phyloP scores from a whole-genome alignment of 2,797 vertebrate genomes.

The Benthosema pterotum region DNA sequence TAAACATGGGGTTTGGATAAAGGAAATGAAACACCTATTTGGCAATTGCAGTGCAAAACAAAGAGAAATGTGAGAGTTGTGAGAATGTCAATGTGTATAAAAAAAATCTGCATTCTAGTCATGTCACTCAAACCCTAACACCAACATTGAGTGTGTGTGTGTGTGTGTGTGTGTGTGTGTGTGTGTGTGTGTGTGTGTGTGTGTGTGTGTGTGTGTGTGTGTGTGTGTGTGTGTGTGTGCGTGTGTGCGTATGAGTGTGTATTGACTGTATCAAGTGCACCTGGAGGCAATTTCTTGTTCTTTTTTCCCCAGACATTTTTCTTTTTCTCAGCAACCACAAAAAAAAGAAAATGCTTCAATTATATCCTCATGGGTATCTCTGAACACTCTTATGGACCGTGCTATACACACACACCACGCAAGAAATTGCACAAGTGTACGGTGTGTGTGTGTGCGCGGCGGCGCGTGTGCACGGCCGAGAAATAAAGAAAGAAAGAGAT shows the following conservation, averaged over 20 bases:
- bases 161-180: neutral
- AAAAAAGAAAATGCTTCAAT: neutral
- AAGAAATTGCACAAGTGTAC: neutral
- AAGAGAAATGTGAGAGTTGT: too few species aligned
- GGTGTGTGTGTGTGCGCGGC: neutral
- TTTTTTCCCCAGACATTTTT: too few species aligned
- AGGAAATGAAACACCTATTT: too few species aligned
- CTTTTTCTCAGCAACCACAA: neutral
- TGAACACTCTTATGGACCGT: constrained; percentile 6
- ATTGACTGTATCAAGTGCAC: constrained; percentile 31
- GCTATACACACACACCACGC: constrained; percentile 2
- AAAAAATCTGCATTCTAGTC: neutral
- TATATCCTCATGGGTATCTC: neutral
- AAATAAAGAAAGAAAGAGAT: neutral
- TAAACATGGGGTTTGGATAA: too few species aligned
- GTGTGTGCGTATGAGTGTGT: constrained; percentile 16
- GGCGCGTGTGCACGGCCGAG: too few species aligned
- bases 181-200: constrained; percentile 7
- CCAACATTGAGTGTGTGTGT: neutral
- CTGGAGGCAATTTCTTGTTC: constrained; percentile 25
- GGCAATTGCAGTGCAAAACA: too few species aligned
- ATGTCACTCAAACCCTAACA: constrained; percentile 4
- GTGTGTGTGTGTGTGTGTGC: constrained; percentile 9
- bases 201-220: neutral
- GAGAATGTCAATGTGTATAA: neutral